A percentile compares a stretch with the other conserved stretches of the same genome.
Conservation (phyloP, 2,888 invertebrate species). For the Flexamia atlantica region DNA sequence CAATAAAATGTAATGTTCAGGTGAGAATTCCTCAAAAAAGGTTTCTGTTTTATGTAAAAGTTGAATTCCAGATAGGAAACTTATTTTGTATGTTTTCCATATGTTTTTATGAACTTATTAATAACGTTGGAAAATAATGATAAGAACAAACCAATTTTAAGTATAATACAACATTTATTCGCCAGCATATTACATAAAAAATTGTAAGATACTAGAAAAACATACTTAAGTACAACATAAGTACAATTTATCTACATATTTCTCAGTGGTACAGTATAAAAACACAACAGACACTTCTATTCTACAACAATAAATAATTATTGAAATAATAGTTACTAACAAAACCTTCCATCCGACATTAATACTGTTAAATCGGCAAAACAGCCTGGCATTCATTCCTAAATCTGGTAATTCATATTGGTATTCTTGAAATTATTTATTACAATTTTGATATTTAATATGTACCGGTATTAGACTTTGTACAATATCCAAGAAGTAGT, state of each 20-base stretch:
- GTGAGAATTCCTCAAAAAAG: too few species aligned
- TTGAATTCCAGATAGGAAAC: too few species aligned
- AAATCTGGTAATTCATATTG: not conserved
- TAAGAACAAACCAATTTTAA: too few species aligned
- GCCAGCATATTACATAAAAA: slow-evolving; percentile 38
- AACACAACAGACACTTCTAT: slow-evolving; percentile 44
- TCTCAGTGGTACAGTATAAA: slow-evolving; percentile 47
- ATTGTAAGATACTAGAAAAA: slow-evolving; percentile 28
- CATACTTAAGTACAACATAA: slow-evolving; percentile 51
- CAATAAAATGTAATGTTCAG: too few species aligned
- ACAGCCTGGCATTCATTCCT: not conserved
- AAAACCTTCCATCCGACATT: slow-evolving; percentile 48
- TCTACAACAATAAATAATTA: slow-evolving; percentile 56
- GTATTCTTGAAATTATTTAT: not conserved
- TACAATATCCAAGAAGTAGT: not conserved
- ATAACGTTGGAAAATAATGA: too few species aligned
- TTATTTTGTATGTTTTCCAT: too few species aligned
- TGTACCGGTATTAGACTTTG: slow-evolving; percentile 6
- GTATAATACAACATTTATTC: slow-evolving; percentile 30
- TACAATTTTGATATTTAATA: slow-evolving; percentile 20
- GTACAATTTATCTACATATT: slow-evolving; percentile 45
- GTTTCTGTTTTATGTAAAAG: too few species aligned
- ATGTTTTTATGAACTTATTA: too few species aligned
- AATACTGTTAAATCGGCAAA: slow-evolving; percentile 46
- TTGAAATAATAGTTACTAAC: slow-evolving; percentile 33